Evolutionary conservation across 2,797 vertebrate species (phyloP), one percentile per base, ranked within the genome.

Genomic region (Decapterus maruadsi): DNA sequence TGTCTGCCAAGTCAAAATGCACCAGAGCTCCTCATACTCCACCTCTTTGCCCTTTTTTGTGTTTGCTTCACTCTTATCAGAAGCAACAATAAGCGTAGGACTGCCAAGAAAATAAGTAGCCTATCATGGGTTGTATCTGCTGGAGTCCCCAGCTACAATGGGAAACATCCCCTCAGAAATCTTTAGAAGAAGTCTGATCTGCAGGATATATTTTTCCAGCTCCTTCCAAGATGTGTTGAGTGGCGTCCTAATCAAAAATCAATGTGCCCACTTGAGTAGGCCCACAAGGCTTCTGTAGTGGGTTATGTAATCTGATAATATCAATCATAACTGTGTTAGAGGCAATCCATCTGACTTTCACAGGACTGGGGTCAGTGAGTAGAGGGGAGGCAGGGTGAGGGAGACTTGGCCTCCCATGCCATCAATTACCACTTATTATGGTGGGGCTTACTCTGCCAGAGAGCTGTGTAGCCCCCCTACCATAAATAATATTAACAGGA

Each of bases 341-440:
- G 93, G 95, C 96, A 96, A 97, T 97, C 96, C 94, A 95, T 97
- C 85, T 95, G 96, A 96, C 95, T 97, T 96, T 94, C 95, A 95
- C 95, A 92, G 95, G 93, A 92, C 93, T 87, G 92, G 95, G 96
- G 97, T 97, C 96, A 97, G 94, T 91, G 92, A 90, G 93, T 90
- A 84, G 95, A 80, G 93, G 89, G 77, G 62, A 84, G 91, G 94
- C 71, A 90, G 95, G 96, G 84, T 89, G 95, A 90, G 93, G 93
- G 81, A 87, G 75, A 90, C 90, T 87, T 94, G 94, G 95, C 95
- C 95, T 97, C 94, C 93, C 92, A 93, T 95, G 95, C 95, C 95
- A 94, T 97, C 97, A 98, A 98, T 99, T 97, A 98, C 96, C 95
- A 95, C 97, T 96, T 97, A 97, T 97, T 97, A 97, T 95, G 88